Base-by-base conservation (phyloP, 2,113 vertebrate species). In the Oreotragus oreotragus region DNA sequence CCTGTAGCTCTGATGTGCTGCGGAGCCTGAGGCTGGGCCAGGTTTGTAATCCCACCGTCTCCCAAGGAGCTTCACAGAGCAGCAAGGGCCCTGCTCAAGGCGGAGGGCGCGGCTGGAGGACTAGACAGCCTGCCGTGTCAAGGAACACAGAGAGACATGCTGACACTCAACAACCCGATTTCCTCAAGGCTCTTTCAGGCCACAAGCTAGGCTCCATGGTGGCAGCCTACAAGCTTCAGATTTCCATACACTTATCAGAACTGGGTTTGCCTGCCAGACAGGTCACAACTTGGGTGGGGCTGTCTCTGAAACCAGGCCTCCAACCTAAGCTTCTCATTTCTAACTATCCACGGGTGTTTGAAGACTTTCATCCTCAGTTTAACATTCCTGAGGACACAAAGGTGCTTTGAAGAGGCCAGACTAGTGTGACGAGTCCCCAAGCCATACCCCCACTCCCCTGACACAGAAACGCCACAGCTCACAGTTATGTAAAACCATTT, bases 401-500 rank as follows among this genome's bases (percentile, higher is more conserved):
- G 53, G 58, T 80, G 55, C 49, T 83, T 76, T 23, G 11, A 23
- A 53, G 76, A 89, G 76, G 36, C 76, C 60, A 58, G 49, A 79
- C 5, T 25, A 36, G 76, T 73, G 36, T 91, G 77, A 80, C 30
- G 33, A 36, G 17, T 87, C 23, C 36, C 77, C 58, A 83, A n/a
- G 7, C 84, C 62, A 36, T 30, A 47, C 21, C 23, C 21, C 36
- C 1, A 17, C n/a, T 39, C 43, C 51, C 58, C 6, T 19, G 25
- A 70, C 57, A 90, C 6, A 95, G 21, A n/a, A 87, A 97, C 62
- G 58, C 84, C 92, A 96, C 14, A 85, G 30, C 53, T 83, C 39
- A 70, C 11, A 14, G 1, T 96, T 98, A 98, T 99, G 98, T 98
- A 99, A 99, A 99, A 99, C 98, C 98, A 96, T 99, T 98, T 98